Evolutionary conservation across 2,113 vertebrate genomes (phyloP), one percentile per base, ranked within the genome.

Genomic region (Dipodomys merriami): DNA sequence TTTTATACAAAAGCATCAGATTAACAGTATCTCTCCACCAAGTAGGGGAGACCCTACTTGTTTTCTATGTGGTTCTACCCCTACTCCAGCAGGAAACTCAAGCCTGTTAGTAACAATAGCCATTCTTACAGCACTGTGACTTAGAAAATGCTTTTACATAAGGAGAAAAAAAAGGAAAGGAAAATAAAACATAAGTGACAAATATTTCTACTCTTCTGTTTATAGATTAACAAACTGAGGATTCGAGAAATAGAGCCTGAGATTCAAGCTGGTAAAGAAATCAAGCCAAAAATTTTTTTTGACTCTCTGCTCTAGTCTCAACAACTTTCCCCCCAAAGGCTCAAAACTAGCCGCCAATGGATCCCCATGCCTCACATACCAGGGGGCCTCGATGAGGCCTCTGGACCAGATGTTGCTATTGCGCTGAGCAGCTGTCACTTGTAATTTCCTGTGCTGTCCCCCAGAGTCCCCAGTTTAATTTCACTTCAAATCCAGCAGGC

Each of bases 371-470:
- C 74, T 64, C 6, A 0, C 39, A 84, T 94, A 53, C 46, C 80
- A 81, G 57, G 33, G 68, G 53, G 67, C 91, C 67, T n/a, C 30
- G 30, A 67, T 65, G 2, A 27, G 64, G 64, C 80, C 77, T 95
- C 91, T 81, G 10, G 68, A 81, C 77, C 84, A 96, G 83, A 93
- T 92, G 93, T 89, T 69, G 77, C 94, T 91, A 27, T 33, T 60
- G 72, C 86, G 68, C 90, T 67, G 49, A 73, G 93, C 94, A 94
- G 57, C 91, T 93, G 64, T 86, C 87, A 9, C 84, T 86, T 94
- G 90, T 74, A 89, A 96, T 97, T 95, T 92, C 93, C 94, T 95
- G 92, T 39, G 33, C 91, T 39, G 57, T 79, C 82, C 78, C 71
- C 69, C n/a, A 22, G 87, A 64, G 84, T 49, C 93, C 23, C 25